Evolutionary conservation across 2,888 invertebrate species (phyloP), one percentile per base, ranked within the genome.

Genomic region (Oscheius sp.): DNA sequence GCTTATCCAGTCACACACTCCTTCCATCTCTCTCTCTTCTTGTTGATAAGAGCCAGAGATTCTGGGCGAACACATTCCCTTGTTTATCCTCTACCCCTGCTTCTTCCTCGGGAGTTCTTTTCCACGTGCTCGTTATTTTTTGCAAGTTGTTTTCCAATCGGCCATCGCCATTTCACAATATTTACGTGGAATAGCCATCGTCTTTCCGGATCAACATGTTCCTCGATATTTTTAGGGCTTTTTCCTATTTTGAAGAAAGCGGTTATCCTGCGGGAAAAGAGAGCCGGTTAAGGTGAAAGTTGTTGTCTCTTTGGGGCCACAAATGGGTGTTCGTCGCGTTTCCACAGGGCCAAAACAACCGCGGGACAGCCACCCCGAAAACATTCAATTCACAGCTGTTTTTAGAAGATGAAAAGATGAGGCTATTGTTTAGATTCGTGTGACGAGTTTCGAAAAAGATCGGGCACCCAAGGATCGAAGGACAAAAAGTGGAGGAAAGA

Each of bases 401-500:
- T 49, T 49, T 49, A 21, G 16, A 21, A 49, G 21, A 49, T 49
- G 16, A 21, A 18, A 18, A 18, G 49, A 49, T 55, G 21, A 35
- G 9, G 35, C 35, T 7, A 6, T 21, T 16, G 35, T 61, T 21
- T 43, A 69, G 69, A 69, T 56, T 69, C 69, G 1, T 21, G n/a
- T 43, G 43, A 69, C n/a, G 70, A 70, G 46, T 70, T 70, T 43
- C 70, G 70, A 46, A 70, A 70, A 49, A 23, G 70, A 53, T 70
- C 70, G 29, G 46, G 59, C 16, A 70, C 70, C 9, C 53, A 53
- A 16, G 52, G 53, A 16, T 70, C 70, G 58, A 49, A 49, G 27
- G 66, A 66, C 16, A 66, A 66, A 27, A 66, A 66, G 25, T 70
- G 58, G 59, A 29, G 70, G 29, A 70, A 58, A n/a, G 66, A 66